Conservation (phyloP, 2,888 invertebrate genomes). For the Shargacucullia verbasci region DNA sequence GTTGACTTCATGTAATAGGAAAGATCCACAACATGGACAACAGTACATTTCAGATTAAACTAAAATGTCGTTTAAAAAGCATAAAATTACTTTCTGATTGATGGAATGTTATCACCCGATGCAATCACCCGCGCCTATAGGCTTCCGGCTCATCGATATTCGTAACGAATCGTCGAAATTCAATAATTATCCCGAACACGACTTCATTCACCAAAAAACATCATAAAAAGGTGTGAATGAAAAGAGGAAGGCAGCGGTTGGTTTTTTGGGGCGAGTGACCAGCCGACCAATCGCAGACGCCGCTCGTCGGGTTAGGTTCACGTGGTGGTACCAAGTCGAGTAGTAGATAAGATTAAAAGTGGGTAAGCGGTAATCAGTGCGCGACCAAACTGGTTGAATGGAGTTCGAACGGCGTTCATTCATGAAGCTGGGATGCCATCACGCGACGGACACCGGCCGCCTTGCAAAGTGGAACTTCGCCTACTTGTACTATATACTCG, state of each 20-base stretch:
- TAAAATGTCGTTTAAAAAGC: constrained; percentile 83
- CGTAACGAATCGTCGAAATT: constrained; percentile 89
- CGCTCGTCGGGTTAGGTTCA: constrained; percentile 66
- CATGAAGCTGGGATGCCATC: constrained; percentile 84
- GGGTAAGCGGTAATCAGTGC: constrained; percentile 85
- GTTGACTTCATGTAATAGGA: constrained; percentile 16
- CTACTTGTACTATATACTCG: constrained; percentile 26
- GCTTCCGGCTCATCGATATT: constrained; percentile 89
- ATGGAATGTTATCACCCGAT: constrained; percentile 83
- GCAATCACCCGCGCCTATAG: constrained; percentile 83
- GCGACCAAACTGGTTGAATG: constrained; percentile 87
- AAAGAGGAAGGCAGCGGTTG: constrained; percentile 81
- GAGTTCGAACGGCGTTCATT: constrained; percentile 79
- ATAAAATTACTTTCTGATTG: constrained; percentile 87
- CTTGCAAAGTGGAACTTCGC: constrained; percentile 49
- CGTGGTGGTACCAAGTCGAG: constrained; percentile 73
- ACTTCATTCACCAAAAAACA: constrained; percentile 87
- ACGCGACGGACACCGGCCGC: constrained; percentile 66
- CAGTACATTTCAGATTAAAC: constrained; percentile 65
- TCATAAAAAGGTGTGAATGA: constrained; percentile 88
- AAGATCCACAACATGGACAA: constrained; percentile 36
- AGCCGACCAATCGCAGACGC: constrained; percentile 63
- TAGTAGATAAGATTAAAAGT: constrained; percentile 86
- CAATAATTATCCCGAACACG: constrained; percentile 89
- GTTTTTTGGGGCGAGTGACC: constrained; percentile 76